phyloP scores from a whole-genome alignment of 2,888 invertebrate genomes.

The Pyrochroa serraticornis region DNA sequence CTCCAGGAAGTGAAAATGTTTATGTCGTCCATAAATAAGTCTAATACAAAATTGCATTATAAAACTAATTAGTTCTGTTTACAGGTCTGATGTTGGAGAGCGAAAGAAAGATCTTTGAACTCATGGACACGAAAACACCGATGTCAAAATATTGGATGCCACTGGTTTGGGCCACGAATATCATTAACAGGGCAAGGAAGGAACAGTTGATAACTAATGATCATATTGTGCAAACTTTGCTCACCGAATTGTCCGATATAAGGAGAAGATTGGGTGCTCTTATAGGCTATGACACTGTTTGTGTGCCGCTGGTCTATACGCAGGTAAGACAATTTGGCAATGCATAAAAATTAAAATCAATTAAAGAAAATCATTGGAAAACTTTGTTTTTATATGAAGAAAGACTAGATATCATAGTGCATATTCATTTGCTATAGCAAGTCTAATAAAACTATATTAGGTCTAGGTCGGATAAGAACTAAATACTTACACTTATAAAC shows the following conservation, averaged over 20 bases:
- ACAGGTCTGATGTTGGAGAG: conserved; percentile 86
- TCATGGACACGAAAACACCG: conserved; percentile 86
- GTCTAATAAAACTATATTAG: too few species aligned
- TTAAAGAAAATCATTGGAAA: too few species aligned
- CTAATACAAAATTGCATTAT: not conserved
- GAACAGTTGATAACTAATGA: conserved; percentile 86
- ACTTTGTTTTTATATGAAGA: too few species aligned
- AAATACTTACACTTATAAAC: too few species aligned
- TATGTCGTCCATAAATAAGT: not conserved
- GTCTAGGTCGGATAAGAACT: too few species aligned
- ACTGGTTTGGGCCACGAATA: conserved; percentile 90
- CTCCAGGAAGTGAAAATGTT: conserved; percentile 19
- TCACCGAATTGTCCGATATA: conserved; percentile 89
- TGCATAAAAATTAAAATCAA: too few species aligned
- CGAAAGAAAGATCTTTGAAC: conserved; percentile 89
- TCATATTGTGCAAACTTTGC: conserved; percentile 89
- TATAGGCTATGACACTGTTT: conserved; percentile 90
- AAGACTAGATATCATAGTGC: too few species aligned
- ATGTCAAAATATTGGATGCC: conserved; percentile 96
- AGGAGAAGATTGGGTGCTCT: conserved; percentile 81
- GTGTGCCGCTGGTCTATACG: conserved; percentile 90
- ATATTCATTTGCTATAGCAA: too few species aligned
- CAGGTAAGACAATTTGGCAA: conserved; percentile 73
- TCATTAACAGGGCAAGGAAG: conserved; percentile 85
- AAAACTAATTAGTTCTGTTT: not conserved